These are phyloP conservation scores for Cynoglossus semilaevis DNA, from an alignment of 2,113 vertebrate species.

Conservation along the genomic window DNA sequence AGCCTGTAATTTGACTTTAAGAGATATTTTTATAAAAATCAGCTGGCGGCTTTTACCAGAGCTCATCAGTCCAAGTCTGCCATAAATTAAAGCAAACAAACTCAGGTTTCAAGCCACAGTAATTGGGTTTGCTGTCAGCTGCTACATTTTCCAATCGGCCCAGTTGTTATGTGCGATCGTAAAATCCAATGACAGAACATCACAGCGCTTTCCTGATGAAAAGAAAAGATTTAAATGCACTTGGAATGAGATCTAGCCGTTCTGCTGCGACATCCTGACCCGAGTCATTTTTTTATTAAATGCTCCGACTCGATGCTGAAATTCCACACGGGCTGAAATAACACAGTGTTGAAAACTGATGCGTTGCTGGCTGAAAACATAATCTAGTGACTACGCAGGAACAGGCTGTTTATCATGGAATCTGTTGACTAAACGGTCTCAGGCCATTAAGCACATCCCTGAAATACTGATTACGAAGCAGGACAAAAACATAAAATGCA, in stretches of 20 bases:
- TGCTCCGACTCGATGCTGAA: constrained; percentile 37
- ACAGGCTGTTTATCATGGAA: constrained; percentile 55
- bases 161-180: constrained; percentile 65
- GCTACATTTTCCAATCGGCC: constrained; percentile 56
- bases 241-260: constrained; percentile 63
- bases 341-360: constrained; percentile 57
- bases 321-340: constrained; percentile 43
- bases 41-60: constrained; percentile 42
- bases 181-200: constrained; percentile 72
- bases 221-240: constrained; percentile 57
- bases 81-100: constrained; percentile 67
- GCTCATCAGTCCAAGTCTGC: constrained; percentile 28
- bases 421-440: constrained; percentile 63
- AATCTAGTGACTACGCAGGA: constrained; percentile 50
- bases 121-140: constrained; percentile 65
- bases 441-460: constrained; percentile 60
- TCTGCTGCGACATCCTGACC: constrained; percentile 47
- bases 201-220: constrained; percentile 62
- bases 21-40: constrained; percentile 58
- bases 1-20: constrained; percentile 46
- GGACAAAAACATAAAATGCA: constrained; percentile 52
- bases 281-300: constrained; percentile 69
- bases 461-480: constrained; percentile 53
- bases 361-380: constrained; percentile 36
- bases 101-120: constrained; percentile 37